Evolutionary conservation across 92 coral and sea anemone genomes (phyloP), one percentile per base, ranked within the genome.

Genomic region (Palythoa grandiflora): DNA sequence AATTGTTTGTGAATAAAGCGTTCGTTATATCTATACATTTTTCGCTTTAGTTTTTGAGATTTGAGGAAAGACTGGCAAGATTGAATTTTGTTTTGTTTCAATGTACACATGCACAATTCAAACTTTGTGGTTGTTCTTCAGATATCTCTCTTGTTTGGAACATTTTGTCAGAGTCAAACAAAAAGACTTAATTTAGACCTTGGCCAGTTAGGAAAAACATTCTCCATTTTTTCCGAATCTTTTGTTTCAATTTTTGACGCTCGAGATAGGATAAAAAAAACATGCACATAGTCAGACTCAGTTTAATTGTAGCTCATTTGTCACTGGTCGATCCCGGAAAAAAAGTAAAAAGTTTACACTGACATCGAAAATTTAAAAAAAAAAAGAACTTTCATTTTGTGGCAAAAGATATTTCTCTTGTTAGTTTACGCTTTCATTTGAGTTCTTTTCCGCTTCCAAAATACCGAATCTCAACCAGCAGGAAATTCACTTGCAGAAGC

Each of bases 401-500:
- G 10, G 50, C 50, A 44, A 44, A 44, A 44, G 50, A 44, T 44
- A 44, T 44, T 44, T 44, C 6, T 44, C 7, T 44, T 40, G 8
- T 60, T 60, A 54, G 84, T 61, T 19, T 61, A 6, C 21, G 36
- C 38, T 59, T 6, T 38, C 38, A 5, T 79, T 38, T 60, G 61
- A 21, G 75, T 66, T 81, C 66, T 65, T 61, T 81, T 81, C 75
- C 75, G 59, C 86, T 81, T 48, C 44, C 36, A 44, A 66, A 65
- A 40, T 40, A 19, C 19, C 37, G 44, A 17, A 65, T 20, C 51
- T 68, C 61, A 6, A 81, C 19, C 86, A 81, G 59, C 75, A 81
- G 86, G 86, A 65, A 81, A 81, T 81, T 65, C 63, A 53, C 38
- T 81, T 66, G 86, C 59, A 65, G 86, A 81, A 81, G 47, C 75